phyloP scores from a whole-genome alignment of 1,140 invertebrate species.

The Philaenus spumarius region DNA sequence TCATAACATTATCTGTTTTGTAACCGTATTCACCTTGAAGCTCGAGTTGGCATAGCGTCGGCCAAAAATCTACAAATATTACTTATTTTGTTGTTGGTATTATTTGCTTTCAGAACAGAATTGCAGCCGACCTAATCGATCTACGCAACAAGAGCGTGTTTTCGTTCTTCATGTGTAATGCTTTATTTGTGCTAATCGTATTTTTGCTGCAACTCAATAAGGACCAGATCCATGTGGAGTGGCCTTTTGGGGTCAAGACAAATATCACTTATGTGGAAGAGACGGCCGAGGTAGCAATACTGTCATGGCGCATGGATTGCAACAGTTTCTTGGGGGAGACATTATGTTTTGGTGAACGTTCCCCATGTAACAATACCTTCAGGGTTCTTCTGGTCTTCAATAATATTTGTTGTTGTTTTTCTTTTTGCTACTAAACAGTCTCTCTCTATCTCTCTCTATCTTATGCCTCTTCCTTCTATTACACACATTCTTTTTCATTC shows the following conservation, averaged over 20 bases:
- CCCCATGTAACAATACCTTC: slow-evolving; percentile 11
- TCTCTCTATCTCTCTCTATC: no score
- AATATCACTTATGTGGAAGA: slow-evolving; percentile 91
- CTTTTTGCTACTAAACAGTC: no score
- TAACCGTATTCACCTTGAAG: no score
- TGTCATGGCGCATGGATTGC: not conserved
- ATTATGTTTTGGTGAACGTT: slow-evolving; percentile 1
- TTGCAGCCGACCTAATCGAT: slow-evolving; percentile 82
- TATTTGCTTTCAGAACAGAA: slow-evolving; percentile 64
- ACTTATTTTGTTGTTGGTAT: no score
- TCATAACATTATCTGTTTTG: not conserved
- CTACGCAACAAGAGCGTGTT: slow-evolving; percentile 95
- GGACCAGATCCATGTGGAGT: slow-evolving; percentile 90
- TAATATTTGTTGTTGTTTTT: no score
- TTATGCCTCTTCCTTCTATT: no score
- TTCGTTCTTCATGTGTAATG: slow-evolving; percentile 99
- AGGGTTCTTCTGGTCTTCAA: no score
- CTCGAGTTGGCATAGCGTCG: no score
- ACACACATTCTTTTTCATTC: no score
- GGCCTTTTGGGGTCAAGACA: slow-evolving; percentile 89
- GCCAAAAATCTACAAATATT: no score
- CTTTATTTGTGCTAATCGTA: slow-evolving; percentile 96
- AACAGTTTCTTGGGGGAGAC: not conserved
- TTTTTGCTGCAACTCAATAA: slow-evolving; percentile 98
- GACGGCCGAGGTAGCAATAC: slow-evolving; percentile 66